Evolutionary conservation across 1,140 invertebrate species (phyloP), one percentile per base, ranked within the genome.

Genomic region (Plodia interpunctella): DNA sequence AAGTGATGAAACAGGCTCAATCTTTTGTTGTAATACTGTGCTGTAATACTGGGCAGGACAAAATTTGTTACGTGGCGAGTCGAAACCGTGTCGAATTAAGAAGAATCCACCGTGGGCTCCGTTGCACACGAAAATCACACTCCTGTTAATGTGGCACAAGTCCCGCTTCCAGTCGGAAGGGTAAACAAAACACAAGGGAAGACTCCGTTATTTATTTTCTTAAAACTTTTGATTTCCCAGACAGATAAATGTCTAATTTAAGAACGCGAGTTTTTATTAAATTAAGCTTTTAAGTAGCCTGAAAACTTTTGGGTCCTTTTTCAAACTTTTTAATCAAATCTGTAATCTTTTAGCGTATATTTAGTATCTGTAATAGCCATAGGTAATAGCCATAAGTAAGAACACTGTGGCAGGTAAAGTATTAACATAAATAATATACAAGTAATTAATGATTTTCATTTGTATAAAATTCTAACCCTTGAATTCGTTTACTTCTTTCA

Each of bases 71-170:
- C 38, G 8, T 44, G n/a, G 38, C 13, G 13, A 44, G 10, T 44
- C 15, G 6, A 44, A 44, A 44, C 38, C 15, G 38, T 44, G 13
- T 44, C 15, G 13, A 44, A 15, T 44, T 15, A 2, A 17, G 38
- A 44, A 44, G 5, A 44, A 44, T 17, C 38, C 38, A 44, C 38
- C 13, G 38, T 15, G 15, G 15, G n/a, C 38, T 13, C 13, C 38
- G 13, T 15, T 13, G 38, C 10, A 17, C 57, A 60, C 59, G 68
- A 69, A 67, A 72, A 72, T 69, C 60, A 60, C 67, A 64, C 69
- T 61, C 68, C 62, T 63, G 68, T 75, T 82, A 83, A 83, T 82
- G 76, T 76, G 77, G 83, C 73, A 70, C 74, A 75, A 78, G 59
- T 63, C 78, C 74, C 70, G 58, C 55, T 57, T 52, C 54, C 19